Evolutionary conservation across 2,113 vertebrate species (phyloP), one percentile per base, ranked within the genome.

Genomic region (Mandrillus leucophaeus): DNA sequence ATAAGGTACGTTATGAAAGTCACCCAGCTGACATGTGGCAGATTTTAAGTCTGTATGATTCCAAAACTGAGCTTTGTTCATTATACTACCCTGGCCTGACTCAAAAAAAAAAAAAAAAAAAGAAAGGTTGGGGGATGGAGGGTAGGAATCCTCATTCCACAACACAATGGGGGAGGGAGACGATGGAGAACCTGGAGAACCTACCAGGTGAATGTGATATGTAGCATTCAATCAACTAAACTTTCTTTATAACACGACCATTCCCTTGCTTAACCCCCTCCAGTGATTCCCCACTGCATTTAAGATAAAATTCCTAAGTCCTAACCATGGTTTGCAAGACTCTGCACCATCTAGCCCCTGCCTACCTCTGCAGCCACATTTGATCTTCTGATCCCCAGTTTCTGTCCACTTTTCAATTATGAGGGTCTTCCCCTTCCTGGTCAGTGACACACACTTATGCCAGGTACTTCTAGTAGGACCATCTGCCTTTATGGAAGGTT

Each of bases 361-460:
- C 17, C 88, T 55, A 22, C 22, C 12, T 50, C 35, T 59, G 30
- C 5, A 75, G 35, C 32, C n/a, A 82, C 43, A 10, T 3, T 3
- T 38, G 5, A 5, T 14, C 5, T 16, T 45, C 52, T 14, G 12
- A 4, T 50, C 2, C 27, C 5, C 0, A 27, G 14, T 1, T 50
- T 86, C 57, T 70, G 64, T 8, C 8, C 32, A 16, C 13, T 85
- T 43, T 38, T 30, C 40, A 78, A 6, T 35, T 17, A 11, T 18
- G 6, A 4, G 10, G 50, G 13, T 4, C 22, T 20, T 25, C 32
- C 2, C 73, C 11, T 32, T 87, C 16, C 32, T 25, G 25, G 14
- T 57, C 23, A 22, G n/a, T 32, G 45, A n/a, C 55, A 72, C 14
- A 30, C 12, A 8, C 3, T 7, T 55, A 12, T 45, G 68, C 52